Evolutionary conservation across 1,140 invertebrate species (phyloP), one percentile per base, ranked within the genome.

Genomic region (Dendrolimus punctatus): DNA sequence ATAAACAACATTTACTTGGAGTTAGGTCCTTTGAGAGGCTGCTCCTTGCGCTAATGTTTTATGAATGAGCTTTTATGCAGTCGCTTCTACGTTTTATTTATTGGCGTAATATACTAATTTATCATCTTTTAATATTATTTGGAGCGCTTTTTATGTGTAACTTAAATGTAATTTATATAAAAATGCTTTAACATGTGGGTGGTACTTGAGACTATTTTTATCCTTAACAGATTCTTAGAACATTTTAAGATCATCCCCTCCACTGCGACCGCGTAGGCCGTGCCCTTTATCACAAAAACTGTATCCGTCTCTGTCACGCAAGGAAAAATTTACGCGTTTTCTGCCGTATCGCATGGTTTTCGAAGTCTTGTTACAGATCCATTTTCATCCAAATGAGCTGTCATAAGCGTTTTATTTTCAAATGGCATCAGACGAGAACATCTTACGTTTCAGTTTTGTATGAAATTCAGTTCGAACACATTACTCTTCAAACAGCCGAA

Each of bases 161-260:
- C 23, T 23, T 23, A 23, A 23, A 23, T 23, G 23, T 23, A 23
- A 23, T 23, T 23, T 23, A 23, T 23, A 23, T 23, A 23, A 23
- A 23, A 23, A 23, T 23, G 23, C 23, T 23, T 23, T 23, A 23
- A 23, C 23, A 23, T 23, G 23, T 23, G 23, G 23, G 23, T 23
- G 23, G 6, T 45, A 45, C 43, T 45, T 45, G 43, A 57, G 44
- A 53, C 46, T 60, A 61, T 65, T 67, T 60, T 62, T 9, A 47
- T 63, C 60, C 57, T 64, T 54, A 65, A 63, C 57, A 61, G 49
- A 69, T 69, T 84, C 75, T 74, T 66, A 69, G 62, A 76, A 70
- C 68, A 76, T 78, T 78, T 85, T 80, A 82, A 84, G 80, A 84
- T 80, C 72, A 82, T 80, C 80, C 82, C 82, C 82, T 66, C 82